A percentile compares a stretch with the other conserved stretches of the same genome.
Conservation (phyloP, 1,140 invertebrate species). For the Apis florea region DNA sequence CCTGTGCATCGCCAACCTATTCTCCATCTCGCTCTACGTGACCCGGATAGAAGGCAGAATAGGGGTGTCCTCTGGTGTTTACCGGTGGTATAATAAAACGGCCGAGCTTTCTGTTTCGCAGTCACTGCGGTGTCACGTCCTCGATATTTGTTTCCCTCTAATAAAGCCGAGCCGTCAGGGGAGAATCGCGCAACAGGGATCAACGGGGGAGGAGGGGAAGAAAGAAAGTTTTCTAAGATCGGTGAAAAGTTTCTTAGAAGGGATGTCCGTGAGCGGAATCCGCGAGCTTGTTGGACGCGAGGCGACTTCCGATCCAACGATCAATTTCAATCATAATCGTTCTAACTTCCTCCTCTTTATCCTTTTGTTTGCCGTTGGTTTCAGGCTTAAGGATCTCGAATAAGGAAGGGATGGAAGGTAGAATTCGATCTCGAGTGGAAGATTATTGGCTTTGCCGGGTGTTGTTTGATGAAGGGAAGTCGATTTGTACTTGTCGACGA, state of each 20-base stretch:
- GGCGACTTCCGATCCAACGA: slow-evolving; percentile 5
- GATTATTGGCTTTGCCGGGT: background rate
- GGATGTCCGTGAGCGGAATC: slow-evolving; percentile 25
- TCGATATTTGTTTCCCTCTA: slow-evolving; percentile 37
- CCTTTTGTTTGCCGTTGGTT: background rate
- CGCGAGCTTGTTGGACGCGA: background rate
- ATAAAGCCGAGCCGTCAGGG: slow-evolving; percentile 19
- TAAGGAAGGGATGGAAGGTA: background rate
- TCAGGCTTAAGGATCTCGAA: background rate
- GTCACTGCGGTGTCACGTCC: slow-evolving; percentile 13
- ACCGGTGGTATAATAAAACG: background rate
- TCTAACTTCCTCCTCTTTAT: background rate
- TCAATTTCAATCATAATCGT: slow-evolving; percentile 33
- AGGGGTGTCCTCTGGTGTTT: background rate
- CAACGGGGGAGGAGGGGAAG: background rate
- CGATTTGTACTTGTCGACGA: background rate
- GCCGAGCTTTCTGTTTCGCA: slow-evolving; percentile 4
- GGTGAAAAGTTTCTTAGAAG: slow-evolving; percentile 14
- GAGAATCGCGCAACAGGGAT: background rate
- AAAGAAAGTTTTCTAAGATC: background rate
- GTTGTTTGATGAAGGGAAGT: background rate
- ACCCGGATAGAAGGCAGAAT: slow-evolving; percentile 3
- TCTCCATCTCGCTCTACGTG: too few relatives aligned
- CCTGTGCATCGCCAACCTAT: too few relatives aligned
- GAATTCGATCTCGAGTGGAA: background rate